phyloP scores from a whole-genome alignment of 2,888 invertebrate species.

The Ischnus inquisitorius region DNA sequence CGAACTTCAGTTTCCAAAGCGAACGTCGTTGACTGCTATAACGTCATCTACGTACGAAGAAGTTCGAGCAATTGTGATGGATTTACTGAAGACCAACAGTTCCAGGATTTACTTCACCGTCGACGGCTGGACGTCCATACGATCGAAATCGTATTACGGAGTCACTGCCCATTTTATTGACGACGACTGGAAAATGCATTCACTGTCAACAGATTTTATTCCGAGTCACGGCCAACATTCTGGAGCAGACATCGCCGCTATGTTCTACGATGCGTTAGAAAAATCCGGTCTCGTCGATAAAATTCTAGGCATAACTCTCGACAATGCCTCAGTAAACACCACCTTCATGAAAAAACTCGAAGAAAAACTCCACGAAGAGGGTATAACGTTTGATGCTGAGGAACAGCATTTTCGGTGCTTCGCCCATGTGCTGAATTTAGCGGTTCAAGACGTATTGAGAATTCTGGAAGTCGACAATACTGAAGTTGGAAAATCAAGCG shows the following conservation, averaged over 20 bases:
- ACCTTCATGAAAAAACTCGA: conserved; percentile 25
- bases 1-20: conserved; percentile 23
- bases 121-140: conserved; percentile 29
- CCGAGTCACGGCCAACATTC: conserved; percentile 26
- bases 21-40: conserved; percentile 24
- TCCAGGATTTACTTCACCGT: conserved; percentile 19
- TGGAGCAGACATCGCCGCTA: conserved; percentile 21
- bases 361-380: no score
- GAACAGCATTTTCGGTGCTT: conserved; percentile 40
- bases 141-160: conserved; percentile 33
- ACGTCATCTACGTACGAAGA: conserved; percentile 21
- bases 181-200: conserved; percentile 26
- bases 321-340: conserved; percentile 45
- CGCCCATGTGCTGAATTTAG: conserved; percentile 37
- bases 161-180: conserved; percentile 29
- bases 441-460: conserved; percentile 40
- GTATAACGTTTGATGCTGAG: conserved; percentile 30
- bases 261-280: conserved; percentile 21
- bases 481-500: no score
- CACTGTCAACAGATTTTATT: conserved; percentile 33
- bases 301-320: conserved; percentile 48
- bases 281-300: conserved; percentile 49
- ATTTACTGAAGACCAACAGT: conserved; percentile 21
- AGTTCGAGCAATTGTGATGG: conserved; percentile 26
- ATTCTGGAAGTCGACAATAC: conserved; percentile 26